Conservation (phyloP, 2,113 vertebrate species). For the Oryzias celebensis region DNA sequence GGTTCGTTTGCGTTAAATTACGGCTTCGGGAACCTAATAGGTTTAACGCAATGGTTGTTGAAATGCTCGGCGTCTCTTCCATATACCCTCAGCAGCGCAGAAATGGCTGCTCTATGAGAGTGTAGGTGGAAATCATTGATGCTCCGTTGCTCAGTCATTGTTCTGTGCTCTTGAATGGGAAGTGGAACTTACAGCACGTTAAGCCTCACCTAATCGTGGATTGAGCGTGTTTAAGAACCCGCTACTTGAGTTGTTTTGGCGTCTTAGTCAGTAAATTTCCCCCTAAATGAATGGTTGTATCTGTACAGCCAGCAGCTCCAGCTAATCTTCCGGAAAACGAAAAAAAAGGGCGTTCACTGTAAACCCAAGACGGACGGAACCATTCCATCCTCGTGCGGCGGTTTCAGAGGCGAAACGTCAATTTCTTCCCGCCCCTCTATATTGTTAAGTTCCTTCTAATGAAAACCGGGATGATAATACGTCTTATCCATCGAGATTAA, state of each 20-base stretch:
- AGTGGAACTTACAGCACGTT: constrained; percentile 4
- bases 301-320: not conserved
- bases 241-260: not conserved
- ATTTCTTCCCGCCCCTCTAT: not conserved
- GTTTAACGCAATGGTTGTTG: not conserved
- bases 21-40: fast-evolving
- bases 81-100: not conserved
- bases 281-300: not conserved
- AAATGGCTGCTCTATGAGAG: not conserved
- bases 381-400: constrained; percentile 1
- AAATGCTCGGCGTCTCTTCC: too few species aligned
- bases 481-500: not conserved
- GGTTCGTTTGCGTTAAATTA: constrained; percentile 50
- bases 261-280: not conserved
- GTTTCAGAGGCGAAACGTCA: not conserved
- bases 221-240: not conserved
- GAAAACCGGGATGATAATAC: not conserved
- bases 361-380: constrained; percentile 33
- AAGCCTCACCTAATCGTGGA: constrained; percentile 1
- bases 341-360: constrained; percentile 74
- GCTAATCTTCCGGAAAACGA: constrained; percentile 60
- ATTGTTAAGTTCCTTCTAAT: not conserved
- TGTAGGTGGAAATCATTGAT: constrained; percentile 32
- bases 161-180: constrained; percentile 46
- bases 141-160: constrained; percentile 63